Conservation (phyloP, 1,140 invertebrate species). For the Diorhabda sublineata region DNA sequence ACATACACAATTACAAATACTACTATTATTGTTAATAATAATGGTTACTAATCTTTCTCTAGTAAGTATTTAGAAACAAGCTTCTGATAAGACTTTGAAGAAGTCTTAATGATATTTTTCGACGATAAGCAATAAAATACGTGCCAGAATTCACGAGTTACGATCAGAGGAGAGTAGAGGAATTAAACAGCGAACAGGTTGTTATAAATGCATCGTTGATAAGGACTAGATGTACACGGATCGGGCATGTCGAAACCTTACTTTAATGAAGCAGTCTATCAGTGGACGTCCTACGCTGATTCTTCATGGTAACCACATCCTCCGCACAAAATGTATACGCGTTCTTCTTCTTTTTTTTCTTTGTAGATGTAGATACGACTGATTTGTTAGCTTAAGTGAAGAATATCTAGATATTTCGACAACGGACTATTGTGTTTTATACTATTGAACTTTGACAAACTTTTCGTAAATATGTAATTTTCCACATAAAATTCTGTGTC, state of each 20-base stretch:
- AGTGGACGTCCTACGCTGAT: slow-evolving; percentile 34
- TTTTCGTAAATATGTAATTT: no score
- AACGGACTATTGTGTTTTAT: no score
- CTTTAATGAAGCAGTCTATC: slow-evolving; percentile 46
- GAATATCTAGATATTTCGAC: no score
- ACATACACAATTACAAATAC: no score
- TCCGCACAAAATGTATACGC: background rate
- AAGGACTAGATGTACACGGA: slow-evolving; percentile 40
- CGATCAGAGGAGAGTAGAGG: slow-evolving; percentile 25
- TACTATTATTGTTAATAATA: no score
- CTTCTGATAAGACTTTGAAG: slow-evolving; percentile 28
- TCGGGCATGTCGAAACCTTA: slow-evolving; percentile 36
- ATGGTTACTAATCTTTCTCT: no score
- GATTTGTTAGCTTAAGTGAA: background rate
- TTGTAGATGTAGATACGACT: background rate
- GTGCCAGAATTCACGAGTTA: slow-evolving; percentile 28
- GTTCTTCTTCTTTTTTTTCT: background rate
- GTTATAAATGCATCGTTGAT: slow-evolving; percentile 43
- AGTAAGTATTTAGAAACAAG: background rate
- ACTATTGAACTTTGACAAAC: no score
- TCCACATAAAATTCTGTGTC: no score
- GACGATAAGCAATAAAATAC: slow-evolving; percentile 39
- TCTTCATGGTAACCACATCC: slow-evolving; percentile 1
- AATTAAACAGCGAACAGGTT: slow-evolving; percentile 36
- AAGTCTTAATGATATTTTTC: slow-evolving; percentile 30